These are phyloP conservation scores for Rhinogobius similis DNA, from an alignment of 2,113 vertebrate species.

Conservation along the genomic window DNA sequence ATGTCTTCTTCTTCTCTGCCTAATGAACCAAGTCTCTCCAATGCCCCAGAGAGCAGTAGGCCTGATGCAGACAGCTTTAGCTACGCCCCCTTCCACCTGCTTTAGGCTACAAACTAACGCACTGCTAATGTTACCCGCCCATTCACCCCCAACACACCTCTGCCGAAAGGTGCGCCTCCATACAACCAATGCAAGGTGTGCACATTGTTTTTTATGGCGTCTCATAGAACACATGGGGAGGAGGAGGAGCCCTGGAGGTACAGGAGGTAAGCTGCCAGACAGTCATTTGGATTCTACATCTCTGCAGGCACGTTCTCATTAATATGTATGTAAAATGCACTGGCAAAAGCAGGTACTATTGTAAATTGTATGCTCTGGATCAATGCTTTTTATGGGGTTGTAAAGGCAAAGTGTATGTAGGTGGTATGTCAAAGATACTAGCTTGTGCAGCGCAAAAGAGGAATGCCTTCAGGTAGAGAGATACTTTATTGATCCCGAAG, in stretches of 20 bases:
- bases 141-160: conserved; percentile 17
- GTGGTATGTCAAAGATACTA: not conserved
- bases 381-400: not conserved
- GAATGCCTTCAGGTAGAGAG: no score
- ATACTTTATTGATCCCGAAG: no score
- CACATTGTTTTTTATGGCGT: conserved; percentile 43
- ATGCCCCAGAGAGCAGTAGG: conserved; percentile 46
- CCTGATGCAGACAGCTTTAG: conserved; percentile 39
- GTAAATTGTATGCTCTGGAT: conserved; percentile 1
- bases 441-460: not conserved
- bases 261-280: conserved; percentile 13
- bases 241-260: conserved; percentile 35
- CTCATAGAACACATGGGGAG: conserved; percentile 13
- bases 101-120: conserved; percentile 52
- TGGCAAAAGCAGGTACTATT: conserved; percentile 6
- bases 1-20: conserved; percentile 33
- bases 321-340: conserved; percentile 3
- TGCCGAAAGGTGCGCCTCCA: conserved; percentile 59
- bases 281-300: conserved; percentile 58
- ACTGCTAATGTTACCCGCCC: conserved; percentile 34
- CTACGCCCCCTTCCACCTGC: conserved; percentile 51
- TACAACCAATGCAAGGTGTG: conserved; percentile 21
- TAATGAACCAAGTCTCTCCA: conserved; percentile 32
- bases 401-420: conserved; percentile 1
- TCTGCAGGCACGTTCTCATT: conserved; percentile 25